Base-by-base conservation (phyloP, 2,888 invertebrate species). In the Drosophila merina region DNA sequence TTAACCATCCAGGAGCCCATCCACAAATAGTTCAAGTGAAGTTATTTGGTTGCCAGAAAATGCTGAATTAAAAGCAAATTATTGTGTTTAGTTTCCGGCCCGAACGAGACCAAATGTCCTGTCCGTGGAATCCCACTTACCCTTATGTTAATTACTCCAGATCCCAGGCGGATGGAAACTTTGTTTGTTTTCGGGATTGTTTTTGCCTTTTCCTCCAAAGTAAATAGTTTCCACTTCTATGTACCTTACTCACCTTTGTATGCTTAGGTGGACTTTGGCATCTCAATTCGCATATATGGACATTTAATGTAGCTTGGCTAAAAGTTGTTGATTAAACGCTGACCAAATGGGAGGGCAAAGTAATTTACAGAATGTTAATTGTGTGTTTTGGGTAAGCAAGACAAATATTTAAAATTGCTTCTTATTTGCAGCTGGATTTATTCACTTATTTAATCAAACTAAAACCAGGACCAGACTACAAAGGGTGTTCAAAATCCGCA, bases 41-140 rank as follows among this genome's bases (percentile, higher is more conserved):
- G 72, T 87, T 85, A 76, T 83, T 87, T 69, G 58, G 47, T 62
- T 84, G 64, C 57, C 49, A 36, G 69, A 75, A 76, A 87, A 74
- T 85, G 71, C 63, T 71, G 74, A 85, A 81, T 85, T 83, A 87
- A 83, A 81, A 72, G 75, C 72, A 80, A 87, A 83, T 78, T 86
- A 81, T 81, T 84, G 73, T 77, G 74, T 74, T 73, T 82, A 63
- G 62, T 55, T 70, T 47, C 30, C 45, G 47, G 36, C 31, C 54
- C 28, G 48, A 54, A 54, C 8, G 40, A 40, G 64, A 54, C 67
- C 66, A 64, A 64, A 64, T 48, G 72, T 56, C 70, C 69, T 60
- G 38, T 10, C 60, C 72, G 51, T 56, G 50, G 72, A 25, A 42
- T 64, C 45, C 36, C 33, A 56, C 48, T 59, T 66, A 42, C 66